Evolutionary conservation across 2,797 vertebrate species (phyloP).

Genomic region (Danio tinwini): DNA sequence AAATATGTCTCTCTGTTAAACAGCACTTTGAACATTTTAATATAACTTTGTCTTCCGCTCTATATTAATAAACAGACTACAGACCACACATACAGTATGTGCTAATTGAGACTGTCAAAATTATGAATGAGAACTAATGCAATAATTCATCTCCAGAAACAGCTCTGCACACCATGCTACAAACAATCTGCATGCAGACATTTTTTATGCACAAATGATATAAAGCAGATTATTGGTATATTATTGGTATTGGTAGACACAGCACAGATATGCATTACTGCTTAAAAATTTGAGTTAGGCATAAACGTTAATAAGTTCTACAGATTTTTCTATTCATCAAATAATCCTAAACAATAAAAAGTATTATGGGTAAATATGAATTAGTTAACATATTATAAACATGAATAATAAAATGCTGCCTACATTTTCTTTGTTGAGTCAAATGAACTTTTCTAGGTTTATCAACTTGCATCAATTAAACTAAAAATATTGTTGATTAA

Average conservation of each 20-base stretch:
- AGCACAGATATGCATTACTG: neutral
- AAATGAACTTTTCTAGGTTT: too few relatives aligned
- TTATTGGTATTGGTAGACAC: too few relatives aligned
- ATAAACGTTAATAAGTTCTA: neutral
- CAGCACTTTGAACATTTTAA: too few relatives aligned
- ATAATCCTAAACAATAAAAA: neutral
- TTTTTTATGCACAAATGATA: too few relatives aligned
- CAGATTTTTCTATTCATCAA: neutral
- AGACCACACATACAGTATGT: neutral
- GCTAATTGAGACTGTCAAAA: neutral
- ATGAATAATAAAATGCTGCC: neutral
- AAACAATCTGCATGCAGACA: conserved; percentile 1
- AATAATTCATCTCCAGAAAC: conserved; percentile 1
- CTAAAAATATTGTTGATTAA: too few relatives aligned
- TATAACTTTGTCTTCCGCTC: too few relatives aligned
- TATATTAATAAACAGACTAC: neutral
- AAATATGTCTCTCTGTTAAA: too few relatives aligned
- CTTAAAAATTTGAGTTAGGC: neutral
- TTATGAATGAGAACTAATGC: conserved; percentile 4
- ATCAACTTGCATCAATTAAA: too few relatives aligned
- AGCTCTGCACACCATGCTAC: neutral
- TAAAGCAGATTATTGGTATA: too few relatives aligned
- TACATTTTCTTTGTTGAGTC: too few relatives aligned
- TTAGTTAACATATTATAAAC: neutral
- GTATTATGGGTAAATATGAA: neutral